Percentiles rank a stretch among this genome's conserved stretches.
phyloP scores from a whole-genome alignment of 2,113 vertebrate species.

The pig (Sus scrofa) region DNA sequence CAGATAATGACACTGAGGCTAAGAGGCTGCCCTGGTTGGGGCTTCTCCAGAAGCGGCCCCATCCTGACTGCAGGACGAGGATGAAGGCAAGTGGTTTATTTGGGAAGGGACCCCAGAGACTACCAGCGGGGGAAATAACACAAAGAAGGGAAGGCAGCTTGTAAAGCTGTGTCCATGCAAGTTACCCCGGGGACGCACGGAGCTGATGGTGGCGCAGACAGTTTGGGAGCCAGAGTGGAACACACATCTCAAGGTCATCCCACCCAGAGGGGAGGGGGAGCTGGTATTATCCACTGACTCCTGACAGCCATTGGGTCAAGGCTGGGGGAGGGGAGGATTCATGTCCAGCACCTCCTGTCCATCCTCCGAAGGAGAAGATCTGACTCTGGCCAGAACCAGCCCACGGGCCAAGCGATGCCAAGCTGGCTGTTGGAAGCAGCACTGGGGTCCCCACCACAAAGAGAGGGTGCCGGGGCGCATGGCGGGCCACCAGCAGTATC shows the following conservation, averaged over 20 bases:
- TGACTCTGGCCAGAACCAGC: neutral
- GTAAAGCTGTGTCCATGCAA: neutral
- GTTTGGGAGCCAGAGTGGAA: neutral
- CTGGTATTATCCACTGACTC: neutral
- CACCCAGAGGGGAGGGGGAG: no score
- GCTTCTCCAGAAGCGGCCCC: neutral
- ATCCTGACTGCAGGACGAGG: neutral
- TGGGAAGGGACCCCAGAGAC: neutral
- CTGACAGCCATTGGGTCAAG: neutral
- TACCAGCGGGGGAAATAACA: neutral
- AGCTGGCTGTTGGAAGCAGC: neutral
- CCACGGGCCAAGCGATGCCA: neutral
- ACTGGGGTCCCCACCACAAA: neutral
- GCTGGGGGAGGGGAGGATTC: neutral
- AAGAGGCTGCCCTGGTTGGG: neutral
- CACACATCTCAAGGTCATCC: neutral
- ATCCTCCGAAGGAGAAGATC: neutral
- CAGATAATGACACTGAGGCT: neutral
- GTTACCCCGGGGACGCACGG: neutral
- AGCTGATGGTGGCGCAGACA: neutral
- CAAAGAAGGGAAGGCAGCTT: neutral
- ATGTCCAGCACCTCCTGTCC: neutral
- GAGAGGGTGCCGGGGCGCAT: neutral
- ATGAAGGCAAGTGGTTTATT: neutral
- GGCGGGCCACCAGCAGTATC: neutral